phyloP scores from a whole-genome alignment of 2,797 vertebrate genomes.

The Artibeus lituratus region DNA sequence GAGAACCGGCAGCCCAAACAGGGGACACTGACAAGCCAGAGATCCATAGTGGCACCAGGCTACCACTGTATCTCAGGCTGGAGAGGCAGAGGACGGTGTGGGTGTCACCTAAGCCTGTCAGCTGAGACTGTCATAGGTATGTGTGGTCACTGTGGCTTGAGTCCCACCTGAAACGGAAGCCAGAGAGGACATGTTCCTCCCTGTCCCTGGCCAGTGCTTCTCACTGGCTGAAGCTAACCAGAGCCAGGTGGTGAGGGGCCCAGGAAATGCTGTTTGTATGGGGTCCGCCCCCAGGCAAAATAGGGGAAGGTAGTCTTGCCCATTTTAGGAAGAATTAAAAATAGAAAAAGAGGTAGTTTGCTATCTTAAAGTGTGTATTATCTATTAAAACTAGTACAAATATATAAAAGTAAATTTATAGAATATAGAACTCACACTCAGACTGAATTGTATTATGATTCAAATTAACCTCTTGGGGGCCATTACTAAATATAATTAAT shows the following conservation, averaged over 20 bases:
- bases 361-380: background rate
- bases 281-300: background rate
- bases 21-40: background rate
- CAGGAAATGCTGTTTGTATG: background rate
- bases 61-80: accelerated
- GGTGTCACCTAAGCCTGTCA: background rate
- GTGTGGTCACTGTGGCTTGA: too few relatives aligned
- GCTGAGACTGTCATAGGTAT: background rate
- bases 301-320: background rate
- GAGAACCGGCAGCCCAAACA: background rate
- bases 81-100: background rate
- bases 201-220: too few relatives aligned
- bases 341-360: background rate
- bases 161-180: too few relatives aligned
- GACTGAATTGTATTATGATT: background rate
- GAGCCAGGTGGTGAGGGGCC: background rate
- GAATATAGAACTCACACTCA: background rate
- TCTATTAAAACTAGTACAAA: background rate
- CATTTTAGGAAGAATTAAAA: background rate
- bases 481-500: background rate
- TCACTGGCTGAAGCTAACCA: background rate
- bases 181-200: accelerated
- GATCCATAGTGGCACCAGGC: background rate
- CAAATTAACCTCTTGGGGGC: background rate
- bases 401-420: background rate